Evolutionary conservation across 30 jellyfish, hydroid and myxozoan species (phyloP), one percentile per base, ranked within the genome.

Genomic region (Cassiopea andromeda): DNA sequence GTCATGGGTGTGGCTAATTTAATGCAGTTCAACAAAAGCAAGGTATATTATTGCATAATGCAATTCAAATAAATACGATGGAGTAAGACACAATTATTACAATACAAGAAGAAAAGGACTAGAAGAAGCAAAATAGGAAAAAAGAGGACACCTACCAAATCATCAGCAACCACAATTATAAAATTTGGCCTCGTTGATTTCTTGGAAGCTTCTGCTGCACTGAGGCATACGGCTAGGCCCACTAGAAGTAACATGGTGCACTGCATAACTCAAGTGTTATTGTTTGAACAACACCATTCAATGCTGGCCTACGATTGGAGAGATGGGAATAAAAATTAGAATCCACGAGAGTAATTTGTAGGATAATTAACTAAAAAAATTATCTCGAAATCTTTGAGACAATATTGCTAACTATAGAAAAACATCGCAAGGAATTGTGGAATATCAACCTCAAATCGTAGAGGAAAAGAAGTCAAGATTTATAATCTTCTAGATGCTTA

Each of bases 141-240:
- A 54, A 4, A 4, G 43, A 18, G 12, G 2, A 50, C 3, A 75
- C 69, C 80, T 79, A 91, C 97, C 92, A 91, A 81, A 73, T 91
- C 97, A 85, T 91, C 97, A 10, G 97, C 97, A 19, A 91, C 89
- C 14, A 91, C 81, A 16, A 91, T n/a, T 18, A 91, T 94, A 60
- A 91, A 74, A 54, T 91, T 91, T 27, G 97, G 97, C 75, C 76
- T 90, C 75, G 66, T 58, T 69, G 93, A 78, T 38, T 48, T 19
- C 16, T n/a, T n/a, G 60, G 75, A 2, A 43, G 46, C 19, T 45
- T 12, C 44, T 1, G 71, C 49, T 66, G 75, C 43, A 19, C 43
- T 66, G 19, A 66, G 75, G 19, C 14, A 66, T 13, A 66, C 8
- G 4, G 15, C 2, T 66, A 66, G 45, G 45, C 75, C 75, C 46